Percentiles rank a stretch among this genome's conserved stretches.
phyloP scores from a whole-genome alignment of 2,797 vertebrate species.

The Paedocypris micromegethes region DNA sequence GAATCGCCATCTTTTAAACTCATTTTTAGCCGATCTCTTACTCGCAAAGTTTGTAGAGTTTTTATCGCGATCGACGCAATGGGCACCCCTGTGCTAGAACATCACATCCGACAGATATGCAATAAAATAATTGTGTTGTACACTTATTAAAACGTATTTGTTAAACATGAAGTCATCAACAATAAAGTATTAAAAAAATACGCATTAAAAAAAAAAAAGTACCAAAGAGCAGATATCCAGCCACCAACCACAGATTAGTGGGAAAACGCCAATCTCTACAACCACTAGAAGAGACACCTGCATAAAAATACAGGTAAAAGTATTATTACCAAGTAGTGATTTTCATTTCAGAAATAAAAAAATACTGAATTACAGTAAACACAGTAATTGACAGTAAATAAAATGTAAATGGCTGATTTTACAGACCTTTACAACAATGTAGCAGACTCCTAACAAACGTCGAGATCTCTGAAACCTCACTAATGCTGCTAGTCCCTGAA shows the following conservation, averaged over 20 bases:
- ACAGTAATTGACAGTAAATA: neutral
- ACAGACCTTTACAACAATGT: slow-evolving; percentile 95
- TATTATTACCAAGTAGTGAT: too few species aligned
- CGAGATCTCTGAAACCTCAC: slow-evolving; percentile 89
- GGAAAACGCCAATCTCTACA: slow-evolving; percentile 95
- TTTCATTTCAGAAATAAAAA: neutral
- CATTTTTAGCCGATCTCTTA: too few species aligned
- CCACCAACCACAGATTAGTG: slow-evolving; percentile 98
- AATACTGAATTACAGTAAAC: slow-evolving; percentile 1
- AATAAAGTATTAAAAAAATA: neutral
- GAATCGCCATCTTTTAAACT: too few species aligned
- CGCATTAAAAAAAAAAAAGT: slow-evolving; percentile 45
- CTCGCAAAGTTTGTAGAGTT: too few species aligned
- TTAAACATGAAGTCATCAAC: neutral
- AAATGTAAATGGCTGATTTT: neutral
- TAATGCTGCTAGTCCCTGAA: slow-evolving; percentile 84
- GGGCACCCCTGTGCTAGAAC: too few species aligned
- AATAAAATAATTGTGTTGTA: too few species aligned
- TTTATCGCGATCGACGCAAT: too few species aligned
- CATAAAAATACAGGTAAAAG: slow-evolving; percentile 15
- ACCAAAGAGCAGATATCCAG: slow-evolving; percentile 98
- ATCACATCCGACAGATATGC: too few species aligned
- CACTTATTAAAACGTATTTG: too few species aligned
- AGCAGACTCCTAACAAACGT: slow-evolving; percentile 89
- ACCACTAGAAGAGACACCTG: slow-evolving; percentile 93